These are phyloP conservation scores for Microtus oregoni DNA, from an alignment of 2,113 vertebrate genomes.

Conservation along the genomic window DNA sequence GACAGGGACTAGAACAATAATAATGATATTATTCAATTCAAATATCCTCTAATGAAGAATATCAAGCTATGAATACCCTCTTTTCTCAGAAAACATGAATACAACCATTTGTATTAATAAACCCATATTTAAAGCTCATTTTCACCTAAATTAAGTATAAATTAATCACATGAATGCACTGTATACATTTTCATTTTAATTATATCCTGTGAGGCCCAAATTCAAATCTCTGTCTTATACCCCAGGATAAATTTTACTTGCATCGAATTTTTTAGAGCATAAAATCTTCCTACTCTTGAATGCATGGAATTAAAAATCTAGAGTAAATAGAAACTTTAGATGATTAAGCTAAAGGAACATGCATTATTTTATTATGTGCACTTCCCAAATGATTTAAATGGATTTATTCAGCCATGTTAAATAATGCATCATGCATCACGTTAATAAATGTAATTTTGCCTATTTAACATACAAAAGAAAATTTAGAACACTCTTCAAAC, in stretches of 20 bases:
- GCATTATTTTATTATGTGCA: slow-evolving; percentile 82
- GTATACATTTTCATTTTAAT: slow-evolving; percentile 39
- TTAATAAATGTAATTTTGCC: slow-evolving; percentile 74
- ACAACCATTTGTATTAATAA: slow-evolving; percentile 28
- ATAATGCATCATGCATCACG: slow-evolving; percentile 78
- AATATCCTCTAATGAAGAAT: not conserved
- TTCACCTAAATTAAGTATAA: slow-evolving; percentile 58
- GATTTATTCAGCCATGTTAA: slow-evolving; percentile 82
- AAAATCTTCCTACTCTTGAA: not conserved
- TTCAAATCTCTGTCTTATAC: slow-evolving; percentile 36
- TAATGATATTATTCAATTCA: not conserved
- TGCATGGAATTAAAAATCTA: slow-evolving; percentile 67
- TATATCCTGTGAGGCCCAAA: slow-evolving; percentile 46
- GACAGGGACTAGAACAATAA: not conserved
- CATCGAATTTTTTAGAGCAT: slow-evolving; percentile 32
- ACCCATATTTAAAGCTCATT: not conserved
- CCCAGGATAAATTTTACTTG: slow-evolving; percentile 42
- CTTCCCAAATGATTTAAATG: slow-evolving; percentile 78
- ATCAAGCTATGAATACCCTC: not conserved
- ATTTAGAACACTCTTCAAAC: slow-evolving; percentile 80
- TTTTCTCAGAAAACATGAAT: not conserved
- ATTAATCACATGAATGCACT: slow-evolving; percentile 51
- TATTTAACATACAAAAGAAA: slow-evolving; percentile 80
- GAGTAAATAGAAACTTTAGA: slow-evolving; percentile 70
- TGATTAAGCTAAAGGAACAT: slow-evolving; percentile 77